phyloP scores from a whole-genome alignment of 2,888 invertebrate species.

The Drosophila sordidula region DNA sequence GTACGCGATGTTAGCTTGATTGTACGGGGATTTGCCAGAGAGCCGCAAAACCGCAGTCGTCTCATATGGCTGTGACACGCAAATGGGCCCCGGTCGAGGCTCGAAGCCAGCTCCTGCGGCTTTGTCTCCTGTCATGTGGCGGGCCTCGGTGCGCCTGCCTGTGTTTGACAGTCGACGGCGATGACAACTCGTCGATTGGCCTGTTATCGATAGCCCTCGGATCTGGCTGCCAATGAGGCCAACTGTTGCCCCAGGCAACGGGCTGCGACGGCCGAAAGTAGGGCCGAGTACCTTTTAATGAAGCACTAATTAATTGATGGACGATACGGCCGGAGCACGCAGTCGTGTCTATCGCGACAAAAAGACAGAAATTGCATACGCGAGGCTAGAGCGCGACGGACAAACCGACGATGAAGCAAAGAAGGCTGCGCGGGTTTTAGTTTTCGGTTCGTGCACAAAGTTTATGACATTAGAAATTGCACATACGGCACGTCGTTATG shows the following conservation, averaged over 20 bases:
- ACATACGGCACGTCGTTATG: constrained; percentile 48
- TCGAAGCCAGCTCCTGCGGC: constrained; percentile 15
- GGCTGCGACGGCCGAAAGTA: constrained; percentile 30
- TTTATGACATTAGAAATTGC: constrained; percentile 47
- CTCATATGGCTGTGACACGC: constrained; percentile 39
- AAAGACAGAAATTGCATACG: constrained; percentile 63
- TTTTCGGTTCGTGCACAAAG: constrained; percentile 54
- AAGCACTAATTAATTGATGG: constrained; percentile 71
- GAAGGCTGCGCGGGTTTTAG: constrained; percentile 28
- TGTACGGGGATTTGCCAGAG: constrained; percentile 24
- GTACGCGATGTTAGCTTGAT: constrained; percentile 17
- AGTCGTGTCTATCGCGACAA: constrained; percentile 40
- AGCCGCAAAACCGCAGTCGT: constrained; percentile 47
- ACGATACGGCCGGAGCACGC: constrained; percentile 39
- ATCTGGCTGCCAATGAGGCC: not conserved
- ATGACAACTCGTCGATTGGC: constrained; percentile 1
- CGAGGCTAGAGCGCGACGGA: not conserved
- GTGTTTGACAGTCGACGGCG: constrained; percentile 1
- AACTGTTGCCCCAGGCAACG: not conserved
- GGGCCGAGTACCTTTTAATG: constrained; percentile 46
- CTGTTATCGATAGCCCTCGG: constrained; percentile 9
- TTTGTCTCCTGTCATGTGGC: constrained; percentile 26
- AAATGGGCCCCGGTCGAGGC: constrained; percentile 14
- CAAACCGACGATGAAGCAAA: constrained; percentile 1
- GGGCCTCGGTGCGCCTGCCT: not conserved